Percentiles rank a stretch among this genome's conserved stretches.
These are phyloP conservation scores for Chrysotoxum bicinctum DNA, from an alignment of 2,888 invertebrate genomes.

Conservation along the genomic window DNA sequence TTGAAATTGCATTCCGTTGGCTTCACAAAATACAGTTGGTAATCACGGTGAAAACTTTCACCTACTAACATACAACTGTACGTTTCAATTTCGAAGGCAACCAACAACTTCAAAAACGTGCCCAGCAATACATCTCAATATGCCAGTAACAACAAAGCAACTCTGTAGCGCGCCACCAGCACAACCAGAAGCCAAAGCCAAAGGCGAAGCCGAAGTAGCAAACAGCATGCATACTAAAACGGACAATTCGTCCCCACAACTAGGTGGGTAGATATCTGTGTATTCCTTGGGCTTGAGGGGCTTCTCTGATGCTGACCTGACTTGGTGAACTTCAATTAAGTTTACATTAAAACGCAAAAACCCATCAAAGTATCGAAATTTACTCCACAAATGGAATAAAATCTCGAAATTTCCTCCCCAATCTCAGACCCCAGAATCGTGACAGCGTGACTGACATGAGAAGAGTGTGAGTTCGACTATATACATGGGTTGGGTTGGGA, in stretches of 20 bases:
- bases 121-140: slow-evolving; percentile 30
- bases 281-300: background rate
- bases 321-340: slow-evolving; percentile 70
- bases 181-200: slow-evolving; percentile 7
- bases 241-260: background rate
- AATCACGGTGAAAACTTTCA: slow-evolving; percentile 69
- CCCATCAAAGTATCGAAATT: slow-evolving; percentile 71
- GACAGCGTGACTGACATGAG: slow-evolving; percentile 55
- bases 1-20: slow-evolving; percentile 68
- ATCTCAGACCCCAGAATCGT: slow-evolving; percentile 38
- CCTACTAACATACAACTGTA: slow-evolving; percentile 54
- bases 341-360: slow-evolving; percentile 71
- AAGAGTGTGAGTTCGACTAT: background rate
- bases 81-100: slow-evolving; percentile 3
- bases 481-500: background rate
- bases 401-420: slow-evolving; percentile 32
- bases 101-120: slow-evolving; percentile 59
- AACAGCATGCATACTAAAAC: slow-evolving; percentile 20
- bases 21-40: slow-evolving; percentile 60
- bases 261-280: too few species aligned
- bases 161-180: background rate
- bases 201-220: background rate
- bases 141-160: background rate
- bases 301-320: slow-evolving; percentile 34
- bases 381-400: slow-evolving; percentile 53